These are phyloP conservation scores for Sebastes paucispinis DNA, from an alignment of 2,797 vertebrate genomes.

Conservation along the genomic window DNA sequence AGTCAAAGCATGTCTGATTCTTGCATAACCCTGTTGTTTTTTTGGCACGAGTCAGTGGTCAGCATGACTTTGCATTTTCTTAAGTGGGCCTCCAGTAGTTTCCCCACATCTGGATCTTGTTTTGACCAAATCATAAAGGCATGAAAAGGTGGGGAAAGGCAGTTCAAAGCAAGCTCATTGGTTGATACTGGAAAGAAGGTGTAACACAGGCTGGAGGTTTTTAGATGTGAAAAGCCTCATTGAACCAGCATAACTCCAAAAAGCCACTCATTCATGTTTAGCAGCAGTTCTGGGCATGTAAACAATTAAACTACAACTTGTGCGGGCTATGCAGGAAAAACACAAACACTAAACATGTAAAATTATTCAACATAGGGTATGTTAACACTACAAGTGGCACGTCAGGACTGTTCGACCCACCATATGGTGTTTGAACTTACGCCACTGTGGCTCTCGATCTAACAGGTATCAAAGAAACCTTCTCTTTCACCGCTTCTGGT, in stretches of 20 bases:
- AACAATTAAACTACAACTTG: background rate
- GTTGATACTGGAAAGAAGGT: conserved; percentile 23
- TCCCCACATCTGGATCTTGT: conserved; percentile 76
- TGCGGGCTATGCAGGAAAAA: background rate
- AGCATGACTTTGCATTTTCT: conserved; percentile 73
- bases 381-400: background rate
- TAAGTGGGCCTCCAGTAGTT: conserved; percentile 1
- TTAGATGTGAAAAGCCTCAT: background rate
- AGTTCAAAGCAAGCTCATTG: conserved; percentile 57
- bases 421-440: background rate
- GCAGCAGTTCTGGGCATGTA: background rate
- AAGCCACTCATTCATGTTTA: too few relatives aligned
- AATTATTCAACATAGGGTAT: background rate
- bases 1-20: background rate
- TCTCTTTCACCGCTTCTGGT: conserved; percentile 98
- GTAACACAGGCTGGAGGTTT: background rate
- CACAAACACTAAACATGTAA: background rate
- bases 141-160: conserved; percentile 33
- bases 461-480: conserved; percentile 93
- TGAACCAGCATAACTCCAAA: background rate
- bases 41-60: conserved; percentile 24
- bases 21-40: conserved; percentile 35
- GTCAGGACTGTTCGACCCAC: background rate
- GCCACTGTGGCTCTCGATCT: background rate
- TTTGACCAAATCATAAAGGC: conserved; percentile 12